Base-by-base conservation (phyloP, 2,888 invertebrate species). In the Epinotia ramella region DNA sequence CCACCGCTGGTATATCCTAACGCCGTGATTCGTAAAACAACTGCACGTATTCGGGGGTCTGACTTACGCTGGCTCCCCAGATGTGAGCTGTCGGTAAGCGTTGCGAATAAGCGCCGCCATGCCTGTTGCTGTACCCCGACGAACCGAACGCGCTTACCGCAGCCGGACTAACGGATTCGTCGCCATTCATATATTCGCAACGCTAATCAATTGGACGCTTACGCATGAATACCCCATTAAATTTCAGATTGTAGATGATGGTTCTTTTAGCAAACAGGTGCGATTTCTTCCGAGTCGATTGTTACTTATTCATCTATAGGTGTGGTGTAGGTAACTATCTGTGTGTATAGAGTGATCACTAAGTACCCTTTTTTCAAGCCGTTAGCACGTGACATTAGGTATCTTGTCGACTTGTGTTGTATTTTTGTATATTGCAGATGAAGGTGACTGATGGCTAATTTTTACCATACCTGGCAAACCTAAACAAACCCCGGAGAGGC, bases 151-250 rank as follows among this genome's bases (percentile, higher is more conserved):
- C 20, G 16, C 69, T 57, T 33, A 18, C 66, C 16, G 59, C 69
- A 69, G 46, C 44, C 44, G 68, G 44, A 56, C 57, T 56, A 65
- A 66, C 68, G 69, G 46, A 60, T 46, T 59, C 59, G 44, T 44
- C 69, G 69, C 69, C 59, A 69, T 59, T 69, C 59, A 53, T 40
- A 46, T 59, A 60, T 60, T 69, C 13, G 60, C 69, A 44, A 24
- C 44, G 57, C 57, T 69, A 59, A 69, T 69, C 69, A 60, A 60
- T 46, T 46, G 59, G 13, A 46, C 11, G 57, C 9, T 60, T 60
- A 33, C 13, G 33, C 62, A n/a, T 62, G 33, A 62, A 60, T 60
- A 60, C 20, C 16, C 33, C 33, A 62, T n/a, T n/a, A 62, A n/a
- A 33, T 33, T 40, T 62, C 7, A 33, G 20, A 7, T 33, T 62